These are phyloP conservation scores for Callitettix versicolor DNA, from an alignment of 1,140 invertebrate genomes.

Conservation along the genomic window DNA sequence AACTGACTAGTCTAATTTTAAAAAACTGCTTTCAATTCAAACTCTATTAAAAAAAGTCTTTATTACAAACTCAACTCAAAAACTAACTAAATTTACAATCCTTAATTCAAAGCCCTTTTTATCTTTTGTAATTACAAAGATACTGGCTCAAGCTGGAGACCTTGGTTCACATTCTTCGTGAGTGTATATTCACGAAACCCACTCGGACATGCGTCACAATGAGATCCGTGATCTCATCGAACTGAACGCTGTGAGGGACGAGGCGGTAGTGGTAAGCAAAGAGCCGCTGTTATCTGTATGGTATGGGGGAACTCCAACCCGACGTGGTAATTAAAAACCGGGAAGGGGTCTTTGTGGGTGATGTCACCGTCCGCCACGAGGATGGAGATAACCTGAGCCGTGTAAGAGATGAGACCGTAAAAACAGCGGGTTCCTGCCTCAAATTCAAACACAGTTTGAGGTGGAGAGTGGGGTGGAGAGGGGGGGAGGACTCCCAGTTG, in stretches of 20 bases:
- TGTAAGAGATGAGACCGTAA: conserved; percentile 14
- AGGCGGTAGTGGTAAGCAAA: background rate
- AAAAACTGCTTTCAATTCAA: no score
- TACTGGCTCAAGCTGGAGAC: no score
- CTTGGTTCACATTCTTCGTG: conserved; percentile 25
- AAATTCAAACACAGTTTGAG: conserved; percentile 12
- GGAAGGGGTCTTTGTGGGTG: conserved; percentile 24
- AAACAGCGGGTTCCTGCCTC: conserved; percentile 19
- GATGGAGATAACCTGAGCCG: conserved; percentile 21
- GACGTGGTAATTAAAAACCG: conserved; percentile 10
- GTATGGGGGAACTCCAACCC: conserved; percentile 14
- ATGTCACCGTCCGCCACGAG: conserved; percentile 31
- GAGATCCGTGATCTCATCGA: conserved; percentile 24
- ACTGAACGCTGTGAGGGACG: background rate
- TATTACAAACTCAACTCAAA: no score
- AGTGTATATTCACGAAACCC: conserved; percentile 24
- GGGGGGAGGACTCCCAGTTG: no score
- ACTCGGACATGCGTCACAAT: conserved; percentile 24
- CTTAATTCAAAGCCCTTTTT: no score
- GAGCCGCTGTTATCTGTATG: background rate
- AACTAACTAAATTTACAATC: no score
- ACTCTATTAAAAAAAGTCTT: no score
- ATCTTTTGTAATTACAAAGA: no score
- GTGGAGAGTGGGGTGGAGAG: conserved; percentile 1
- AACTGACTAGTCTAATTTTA: no score